Evolutionary conservation across 1,140 invertebrate species (phyloP), one percentile per base, ranked within the genome.

Genomic region (Heliconius himera): DNA sequence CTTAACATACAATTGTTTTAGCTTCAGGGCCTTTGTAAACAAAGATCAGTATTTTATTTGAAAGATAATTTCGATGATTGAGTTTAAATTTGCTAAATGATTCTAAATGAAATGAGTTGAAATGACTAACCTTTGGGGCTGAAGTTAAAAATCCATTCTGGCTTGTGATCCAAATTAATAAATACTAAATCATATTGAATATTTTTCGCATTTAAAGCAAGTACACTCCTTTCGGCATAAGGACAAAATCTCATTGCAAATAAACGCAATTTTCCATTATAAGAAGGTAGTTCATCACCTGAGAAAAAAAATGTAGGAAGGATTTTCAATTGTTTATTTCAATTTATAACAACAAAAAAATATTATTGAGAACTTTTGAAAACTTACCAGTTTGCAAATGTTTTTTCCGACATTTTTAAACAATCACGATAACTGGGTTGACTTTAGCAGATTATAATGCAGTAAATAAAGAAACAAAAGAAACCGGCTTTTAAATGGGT

Each of bases 201-300:
- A 81, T 97, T 96, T 94, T 99, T 99, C 36, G 97, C 97, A 83
- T 97, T 96, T 22, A 99, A 90, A 1, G 98, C 97, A 20, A 99
- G 95, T 78, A 98, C 95, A 73, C 97, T 96, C 85, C 98, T 95
- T 90, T 99, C 97, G 1, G 98, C 97, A 89, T 97, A 99, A 0
- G 98, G 98, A 90, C 98, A 99, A 91, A 98, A 99, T 84, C 97
- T 95, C 97, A 98, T 99, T 74, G 96, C 98, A 89, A 98, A 99
- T 1, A 99, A 90, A 1, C 98, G 96, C 60, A 98, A 86, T 88
- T 97, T 97, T 8, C 96, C 97, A 77, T 70, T 84, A 73, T 87
- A 90, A 38, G 87, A 76, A 1, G 93, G 93, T 22, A 94, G 78
- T 26, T 82, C 85, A 87, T 94, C 92, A 76, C 93, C 93, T 94